phyloP scores from a whole-genome alignment of 2,113 vertebrate species.

The Excalfactoria chinensis region DNA sequence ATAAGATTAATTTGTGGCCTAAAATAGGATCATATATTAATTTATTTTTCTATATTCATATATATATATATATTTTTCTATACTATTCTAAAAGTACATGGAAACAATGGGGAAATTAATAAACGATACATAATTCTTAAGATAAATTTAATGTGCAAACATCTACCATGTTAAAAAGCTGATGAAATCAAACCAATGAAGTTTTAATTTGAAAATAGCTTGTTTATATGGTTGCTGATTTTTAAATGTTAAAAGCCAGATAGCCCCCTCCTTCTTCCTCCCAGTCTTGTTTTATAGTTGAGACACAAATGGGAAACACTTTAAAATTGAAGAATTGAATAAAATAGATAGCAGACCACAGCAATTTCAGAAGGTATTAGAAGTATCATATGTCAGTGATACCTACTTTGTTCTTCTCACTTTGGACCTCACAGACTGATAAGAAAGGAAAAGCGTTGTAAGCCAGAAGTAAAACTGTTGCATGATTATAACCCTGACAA shows the following conservation, averaged over 20 bases:
- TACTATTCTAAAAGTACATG: not conserved
- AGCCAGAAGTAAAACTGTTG: slow-evolving; percentile 81
- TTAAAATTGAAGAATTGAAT: not conserved
- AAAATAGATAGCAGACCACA: not conserved
- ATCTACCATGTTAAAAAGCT: not conserved
- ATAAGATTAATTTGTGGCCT: not conserved
- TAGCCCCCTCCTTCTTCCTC: not conserved
- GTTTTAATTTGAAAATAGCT: slow-evolving; percentile 1
- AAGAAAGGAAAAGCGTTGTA: slow-evolving; percentile 77
- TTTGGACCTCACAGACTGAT: slow-evolving; percentile 80
- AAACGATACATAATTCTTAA: not conserved
- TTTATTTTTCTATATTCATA: not conserved
- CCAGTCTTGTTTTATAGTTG: not conserved
- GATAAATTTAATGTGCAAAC: not conserved
- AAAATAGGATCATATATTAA: not conserved
- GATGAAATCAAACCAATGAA: not conserved
- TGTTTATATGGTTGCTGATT: not conserved
- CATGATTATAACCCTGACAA: slow-evolving; percentile 82
- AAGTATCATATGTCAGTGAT: slow-evolving; percentile 73
- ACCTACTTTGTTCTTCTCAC: slow-evolving; percentile 81
- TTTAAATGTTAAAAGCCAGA: not conserved
- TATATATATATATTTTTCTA: not conserved
- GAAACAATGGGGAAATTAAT: not conserved
- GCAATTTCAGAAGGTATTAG: slow-evolving; percentile 51
- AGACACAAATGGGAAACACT: not conserved